Conservation (phyloP, 35 echinoderm and acorn worm species). For the Diadema setosum region DNA sequence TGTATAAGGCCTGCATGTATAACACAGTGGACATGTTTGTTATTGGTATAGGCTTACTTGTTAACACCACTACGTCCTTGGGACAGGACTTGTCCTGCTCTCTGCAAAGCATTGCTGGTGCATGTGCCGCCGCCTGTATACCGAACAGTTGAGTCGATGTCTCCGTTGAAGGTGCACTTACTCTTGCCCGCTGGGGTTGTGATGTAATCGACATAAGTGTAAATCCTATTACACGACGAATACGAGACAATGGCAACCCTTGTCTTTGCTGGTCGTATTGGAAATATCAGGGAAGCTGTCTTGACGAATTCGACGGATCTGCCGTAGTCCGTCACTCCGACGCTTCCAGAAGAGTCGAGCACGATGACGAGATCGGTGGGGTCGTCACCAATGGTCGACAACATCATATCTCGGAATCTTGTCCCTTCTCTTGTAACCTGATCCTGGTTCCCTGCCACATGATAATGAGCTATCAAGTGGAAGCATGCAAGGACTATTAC, state of each 20-base stretch:
- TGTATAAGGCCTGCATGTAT: no score
- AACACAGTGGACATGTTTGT: no score
- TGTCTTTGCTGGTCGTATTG: constrained; percentile 7
- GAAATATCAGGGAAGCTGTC: constrained; percentile 17
- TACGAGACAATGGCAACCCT: constrained; percentile 48
- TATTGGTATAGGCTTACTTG: no score
- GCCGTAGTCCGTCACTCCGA: not conserved
- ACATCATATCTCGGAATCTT: not conserved
- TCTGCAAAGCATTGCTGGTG: not conserved
- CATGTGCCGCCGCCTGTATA: constrained; percentile 45
- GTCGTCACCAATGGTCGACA: not conserved
- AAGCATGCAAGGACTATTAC: no score
- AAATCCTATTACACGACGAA: constrained; percentile 2
- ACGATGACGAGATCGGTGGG: constrained; percentile 50
- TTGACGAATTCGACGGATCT: constrained; percentile 35
- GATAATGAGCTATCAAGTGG: no score
- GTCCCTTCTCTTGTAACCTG: not conserved
- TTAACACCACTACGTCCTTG: no score
- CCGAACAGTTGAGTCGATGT: not conserved
- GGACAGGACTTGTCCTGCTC: not conserved
- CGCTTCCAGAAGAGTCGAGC: constrained; percentile 53
- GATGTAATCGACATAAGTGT: constrained; percentile 46
- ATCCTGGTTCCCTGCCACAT: no score
- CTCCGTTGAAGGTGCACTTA: constrained; percentile 48
- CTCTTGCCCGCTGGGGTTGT: constrained; percentile 22